phyloP scores from a whole-genome alignment of 2,888 invertebrate genomes.

The Baccha elongata region DNA sequence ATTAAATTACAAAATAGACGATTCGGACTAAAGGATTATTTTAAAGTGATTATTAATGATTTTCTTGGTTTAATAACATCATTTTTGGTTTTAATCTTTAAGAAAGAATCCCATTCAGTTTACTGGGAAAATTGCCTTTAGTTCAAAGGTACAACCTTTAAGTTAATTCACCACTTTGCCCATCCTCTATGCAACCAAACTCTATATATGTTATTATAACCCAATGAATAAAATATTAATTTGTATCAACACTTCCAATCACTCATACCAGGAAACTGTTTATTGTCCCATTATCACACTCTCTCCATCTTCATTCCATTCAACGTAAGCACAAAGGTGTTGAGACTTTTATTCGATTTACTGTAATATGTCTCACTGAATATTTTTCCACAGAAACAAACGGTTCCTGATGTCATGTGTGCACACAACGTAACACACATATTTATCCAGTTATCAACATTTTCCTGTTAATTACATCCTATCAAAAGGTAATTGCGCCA shows the following conservation, averaged over 20 bases:
- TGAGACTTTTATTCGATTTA: conserved; percentile 19
- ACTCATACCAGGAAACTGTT: conserved; percentile 22
- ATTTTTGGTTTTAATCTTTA: too few species aligned
- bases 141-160: too few species aligned
- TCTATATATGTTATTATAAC: too few species aligned
- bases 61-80: too few species aligned
- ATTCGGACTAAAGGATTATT: too few species aligned
- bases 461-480: conserved; percentile 63
- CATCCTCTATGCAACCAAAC: too few species aligned
- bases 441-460: conserved; percentile 39
- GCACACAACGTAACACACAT: background rate
- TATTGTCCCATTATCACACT: conserved; percentile 33
- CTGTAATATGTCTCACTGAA: background rate
- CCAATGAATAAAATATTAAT: conserved; percentile 15
- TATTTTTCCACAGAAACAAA: conserved; percentile 16
- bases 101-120: too few species aligned
- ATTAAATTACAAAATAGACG: too few species aligned
- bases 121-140: too few species aligned
- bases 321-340: conserved; percentile 29
- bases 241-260: conserved; percentile 23
- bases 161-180: too few species aligned
- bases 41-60: too few species aligned
- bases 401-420: background rate
- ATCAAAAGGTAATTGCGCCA: conserved; percentile 62
- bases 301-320: background rate